Evolutionary conservation across 53 echinoderm and acorn worm species (phyloP).

Genomic region (Temnopleurus reevesii): DNA sequence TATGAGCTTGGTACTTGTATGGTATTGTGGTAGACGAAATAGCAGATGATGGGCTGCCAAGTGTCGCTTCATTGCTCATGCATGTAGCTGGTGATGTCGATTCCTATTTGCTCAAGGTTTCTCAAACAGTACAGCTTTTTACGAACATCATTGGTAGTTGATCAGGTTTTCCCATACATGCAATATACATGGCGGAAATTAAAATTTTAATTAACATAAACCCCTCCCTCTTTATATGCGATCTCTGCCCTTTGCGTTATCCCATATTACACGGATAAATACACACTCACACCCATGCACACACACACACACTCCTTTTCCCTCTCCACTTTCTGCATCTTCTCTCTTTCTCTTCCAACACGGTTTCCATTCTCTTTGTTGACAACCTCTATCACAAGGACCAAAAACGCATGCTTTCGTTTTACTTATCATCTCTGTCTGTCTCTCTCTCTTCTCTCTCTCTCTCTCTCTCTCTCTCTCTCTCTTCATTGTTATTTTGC

Average conservation of each 20-base stretch:
- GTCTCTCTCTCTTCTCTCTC: not conserved
- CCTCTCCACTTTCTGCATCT: not conserved
- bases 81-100: not conserved
- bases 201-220: slow-evolving; percentile 4
- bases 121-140: not conserved
- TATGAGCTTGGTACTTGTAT: too few species aligned
- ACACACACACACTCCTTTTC: too few species aligned
- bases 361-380: not conserved
- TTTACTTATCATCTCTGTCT: not conserved
- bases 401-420: too few species aligned
- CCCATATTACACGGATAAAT: too few species aligned
- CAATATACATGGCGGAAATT: not conserved
- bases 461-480: not conserved
- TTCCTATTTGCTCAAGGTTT: not conserved
- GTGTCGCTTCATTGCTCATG: not conserved
- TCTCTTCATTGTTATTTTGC: not conserved
- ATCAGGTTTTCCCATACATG: not conserved
- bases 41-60: not conserved
- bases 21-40: too few species aligned
- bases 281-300: too few species aligned
- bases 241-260: too few species aligned
- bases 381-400: not conserved
- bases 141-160: not conserved
- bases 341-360: not conserved
- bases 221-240: too few species aligned